Evolutionary conservation across 2,113 vertebrate genomes (phyloP).

Genomic region (Meles meles): DNA sequence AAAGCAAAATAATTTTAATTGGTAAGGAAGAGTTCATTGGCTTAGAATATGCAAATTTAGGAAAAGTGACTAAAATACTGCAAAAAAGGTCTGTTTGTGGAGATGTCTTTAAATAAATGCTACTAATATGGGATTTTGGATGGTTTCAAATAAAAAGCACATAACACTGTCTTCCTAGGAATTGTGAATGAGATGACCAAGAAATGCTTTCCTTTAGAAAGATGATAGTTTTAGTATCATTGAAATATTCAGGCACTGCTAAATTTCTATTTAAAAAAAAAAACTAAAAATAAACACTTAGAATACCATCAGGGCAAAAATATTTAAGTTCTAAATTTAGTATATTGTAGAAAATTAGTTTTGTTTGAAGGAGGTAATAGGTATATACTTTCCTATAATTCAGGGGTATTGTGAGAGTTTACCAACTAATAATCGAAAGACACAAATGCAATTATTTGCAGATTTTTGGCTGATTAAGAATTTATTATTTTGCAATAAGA

Average conservation of each 20-base stretch:
- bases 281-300: conserved; percentile 18
- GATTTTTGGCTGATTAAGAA: background rate
- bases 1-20: conserved; percentile 3
- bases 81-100: background rate
- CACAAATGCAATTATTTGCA: background rate
- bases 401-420: background rate
- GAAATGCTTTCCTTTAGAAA: background rate
- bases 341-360: conserved; percentile 36
- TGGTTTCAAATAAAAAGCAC: conserved; percentile 18
- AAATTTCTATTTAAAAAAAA: background rate
- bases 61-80: background rate
- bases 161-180: background rate
- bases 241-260: background rate
- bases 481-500: conserved; percentile 6
- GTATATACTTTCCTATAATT: background rate
- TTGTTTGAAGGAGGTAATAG: conserved; percentile 11
- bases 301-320: background rate
- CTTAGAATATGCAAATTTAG: conserved; percentile 3
- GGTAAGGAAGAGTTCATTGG: background rate
- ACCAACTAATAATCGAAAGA: background rate
- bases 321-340: conserved; percentile 44
- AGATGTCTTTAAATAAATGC: background rate
- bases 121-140: background rate
- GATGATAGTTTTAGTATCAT: background rate
- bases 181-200: background rate